Conservation (phyloP, 2,888 invertebrate genomes). For the Chalcis sispes region DNA sequence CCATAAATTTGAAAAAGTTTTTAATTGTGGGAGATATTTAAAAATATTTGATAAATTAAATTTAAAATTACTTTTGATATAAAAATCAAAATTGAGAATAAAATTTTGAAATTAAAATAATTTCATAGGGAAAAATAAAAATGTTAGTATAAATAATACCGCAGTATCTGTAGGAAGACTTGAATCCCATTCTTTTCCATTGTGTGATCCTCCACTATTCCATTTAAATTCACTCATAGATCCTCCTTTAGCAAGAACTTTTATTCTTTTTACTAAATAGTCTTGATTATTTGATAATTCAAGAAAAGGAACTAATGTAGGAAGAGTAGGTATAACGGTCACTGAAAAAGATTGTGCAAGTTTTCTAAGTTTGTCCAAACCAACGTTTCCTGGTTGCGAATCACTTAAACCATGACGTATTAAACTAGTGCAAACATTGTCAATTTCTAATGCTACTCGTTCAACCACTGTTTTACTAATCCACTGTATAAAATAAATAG, state of each 20-base stretch:
- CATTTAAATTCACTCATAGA: conserved; percentile 93
- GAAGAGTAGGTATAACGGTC: conserved; percentile 79
- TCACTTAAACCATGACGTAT: conserved; percentile 83
- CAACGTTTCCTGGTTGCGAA: conserved; percentile 83
- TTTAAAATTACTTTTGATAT: not conserved
- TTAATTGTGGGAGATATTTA: too few relatives aligned
- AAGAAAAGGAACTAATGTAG: conserved; percentile 86
- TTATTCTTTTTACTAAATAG: conserved; percentile 88
- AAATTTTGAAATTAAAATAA: conserved; percentile 31
- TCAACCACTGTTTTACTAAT: conserved; percentile 89
- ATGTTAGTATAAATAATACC: conserved; percentile 75
- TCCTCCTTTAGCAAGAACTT: conserved; percentile 87
- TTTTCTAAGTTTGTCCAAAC: conserved; percentile 85
- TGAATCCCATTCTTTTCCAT: conserved; percentile 88
- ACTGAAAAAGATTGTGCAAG: conserved; percentile 80
- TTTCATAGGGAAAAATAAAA: conserved; percentile 22
- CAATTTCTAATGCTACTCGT: conserved; percentile 86
- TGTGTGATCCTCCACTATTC: conserved; percentile 87
- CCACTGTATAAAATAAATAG: conserved; percentile 81
- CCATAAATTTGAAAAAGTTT: not conserved
- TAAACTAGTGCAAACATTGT: conserved; percentile 83
- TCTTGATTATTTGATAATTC: conserved; percentile 90
- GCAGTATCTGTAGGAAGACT: conserved; percentile 92
- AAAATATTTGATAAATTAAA: not conserved
- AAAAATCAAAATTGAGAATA: not conserved